Evolutionary conservation across 1,140 invertebrate genomes (phyloP).

Genomic region (Hirudo medicinalis): DNA sequence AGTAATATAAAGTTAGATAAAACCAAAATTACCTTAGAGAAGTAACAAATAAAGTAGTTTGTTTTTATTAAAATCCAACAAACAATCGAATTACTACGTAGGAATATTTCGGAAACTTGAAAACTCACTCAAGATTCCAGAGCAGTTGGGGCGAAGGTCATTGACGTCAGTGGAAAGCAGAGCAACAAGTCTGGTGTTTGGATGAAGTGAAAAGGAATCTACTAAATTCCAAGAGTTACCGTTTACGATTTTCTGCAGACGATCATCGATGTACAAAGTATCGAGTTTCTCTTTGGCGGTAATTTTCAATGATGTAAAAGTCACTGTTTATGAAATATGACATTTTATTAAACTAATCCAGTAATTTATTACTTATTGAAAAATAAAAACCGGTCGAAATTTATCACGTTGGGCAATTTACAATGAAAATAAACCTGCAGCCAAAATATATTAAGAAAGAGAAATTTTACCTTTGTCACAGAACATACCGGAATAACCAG

Average conservation of each 20-base stretch:
- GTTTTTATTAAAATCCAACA: not conserved
- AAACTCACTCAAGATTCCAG: slow-evolving; percentile 4
- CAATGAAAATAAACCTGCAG: not conserved
- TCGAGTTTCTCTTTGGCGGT: not conserved
- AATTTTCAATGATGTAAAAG: not conserved
- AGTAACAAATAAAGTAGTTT: too few relatives aligned
- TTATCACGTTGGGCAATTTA: not conserved
- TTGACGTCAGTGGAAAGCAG: not conserved
- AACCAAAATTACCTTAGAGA: too few relatives aligned
- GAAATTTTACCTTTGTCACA: slow-evolving; percentile 5
- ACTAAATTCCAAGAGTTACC: not conserved
- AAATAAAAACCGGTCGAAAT: not conserved
- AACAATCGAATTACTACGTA: too few relatives aligned
- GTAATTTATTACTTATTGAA: not conserved
- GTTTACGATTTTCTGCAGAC: not conserved
- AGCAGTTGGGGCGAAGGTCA: not conserved
- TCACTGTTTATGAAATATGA: slow-evolving; percentile 9
- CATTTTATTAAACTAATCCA: not conserved
- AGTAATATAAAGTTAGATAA: too few relatives aligned
- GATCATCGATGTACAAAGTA: not conserved
- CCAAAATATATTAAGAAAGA: not conserved
- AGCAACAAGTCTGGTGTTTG: not conserved
- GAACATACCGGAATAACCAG: slow-evolving; percentile 18
- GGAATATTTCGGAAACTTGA: not conserved
- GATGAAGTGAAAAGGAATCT: not conserved